These are phyloP conservation scores for Diarsia rubi DNA, from an alignment of 2,888 invertebrate species.

Conservation along the genomic window DNA sequence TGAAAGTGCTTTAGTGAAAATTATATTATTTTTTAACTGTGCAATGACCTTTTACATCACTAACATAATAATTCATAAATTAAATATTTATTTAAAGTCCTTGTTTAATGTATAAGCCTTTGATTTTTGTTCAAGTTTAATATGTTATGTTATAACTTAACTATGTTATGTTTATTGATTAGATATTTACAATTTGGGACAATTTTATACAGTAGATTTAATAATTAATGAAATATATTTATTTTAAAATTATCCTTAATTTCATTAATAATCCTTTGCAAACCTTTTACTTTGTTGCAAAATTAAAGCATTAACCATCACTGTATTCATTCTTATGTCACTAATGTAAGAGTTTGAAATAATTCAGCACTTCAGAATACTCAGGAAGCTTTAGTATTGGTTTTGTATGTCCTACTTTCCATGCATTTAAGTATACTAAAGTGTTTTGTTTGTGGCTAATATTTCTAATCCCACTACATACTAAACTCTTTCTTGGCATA, in stretches of 20 bases:
- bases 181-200: constrained; percentile 25
- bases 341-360: not conserved
- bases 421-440: not conserved
- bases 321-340: constrained; percentile 6
- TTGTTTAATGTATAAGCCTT: constrained; percentile 19
- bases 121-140: constrained; percentile 11
- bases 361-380: not conserved
- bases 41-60: constrained; percentile 23
- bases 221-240: constrained; percentile 47
- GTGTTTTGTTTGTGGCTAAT: not conserved
- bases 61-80: constrained; percentile 2
- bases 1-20: not conserved
- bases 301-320: constrained; percentile 5
- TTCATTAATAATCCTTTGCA: constrained; percentile 46
- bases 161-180: constrained; percentile 4
- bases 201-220: constrained; percentile 23
- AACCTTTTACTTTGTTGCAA: constrained; percentile 13
- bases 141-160: constrained; percentile 24
- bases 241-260: constrained; percentile 40
- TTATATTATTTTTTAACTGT: not conserved
- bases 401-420: not conserved
- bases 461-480: not conserved
- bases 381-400: not conserved
- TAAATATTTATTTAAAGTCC: not conserved
- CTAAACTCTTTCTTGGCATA: not conserved